Evolutionary conservation across 2,113 vertebrate species (phyloP), one percentile per base, ranked within the genome.

Genomic region (Sinocyclocheilus rhinocerous): DNA sequence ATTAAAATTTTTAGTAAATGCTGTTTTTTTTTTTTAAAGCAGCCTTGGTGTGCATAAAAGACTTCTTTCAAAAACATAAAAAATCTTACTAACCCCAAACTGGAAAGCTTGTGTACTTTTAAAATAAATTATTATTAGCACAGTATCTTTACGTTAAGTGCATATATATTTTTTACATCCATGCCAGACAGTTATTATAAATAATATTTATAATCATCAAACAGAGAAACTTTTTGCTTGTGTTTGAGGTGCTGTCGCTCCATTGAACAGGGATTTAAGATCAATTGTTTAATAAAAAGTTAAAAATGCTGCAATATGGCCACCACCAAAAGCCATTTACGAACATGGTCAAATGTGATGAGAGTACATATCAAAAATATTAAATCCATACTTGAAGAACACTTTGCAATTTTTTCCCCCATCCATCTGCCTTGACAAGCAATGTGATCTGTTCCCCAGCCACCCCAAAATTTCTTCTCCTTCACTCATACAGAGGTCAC

Each of bases 381-480:
- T 2, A 50, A 52, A 76, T 52, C 24, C 9, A 1, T 15, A 10
- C 75, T 57, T 36, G 24, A 57, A 22, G 16, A 77, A 78, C 12
- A 78, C 26, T 61, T n/a, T 79, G 26, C 20, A 7, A 4, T 50
- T 45, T 50, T 36, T 13, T 6, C 26, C 33, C 26, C 15, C 42
- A 83, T 83, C 81, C 42, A 55, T 72, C 7, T 70, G 10, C 63
- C 48, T 39, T 83, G 81, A 83, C 29, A 67, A 77, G 42, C 36
- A 48, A 24, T 29, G 79, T 18, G 79, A 81, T 81, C 39, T 67
- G 12, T 48, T 12, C 8, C 8, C 36, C 79, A 36, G 48, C n/a
- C 59, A 81, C n/a, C 48, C 45, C 48, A 57, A 72, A n/a, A 45
- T 10, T 0, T 65, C 33, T 4, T 29, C 7, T 81, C 39, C n/a